Evolutionary conservation across 2,113 vertebrate genomes (phyloP).

Genomic region (Sinocyclocheilus anshuiensis): DNA sequence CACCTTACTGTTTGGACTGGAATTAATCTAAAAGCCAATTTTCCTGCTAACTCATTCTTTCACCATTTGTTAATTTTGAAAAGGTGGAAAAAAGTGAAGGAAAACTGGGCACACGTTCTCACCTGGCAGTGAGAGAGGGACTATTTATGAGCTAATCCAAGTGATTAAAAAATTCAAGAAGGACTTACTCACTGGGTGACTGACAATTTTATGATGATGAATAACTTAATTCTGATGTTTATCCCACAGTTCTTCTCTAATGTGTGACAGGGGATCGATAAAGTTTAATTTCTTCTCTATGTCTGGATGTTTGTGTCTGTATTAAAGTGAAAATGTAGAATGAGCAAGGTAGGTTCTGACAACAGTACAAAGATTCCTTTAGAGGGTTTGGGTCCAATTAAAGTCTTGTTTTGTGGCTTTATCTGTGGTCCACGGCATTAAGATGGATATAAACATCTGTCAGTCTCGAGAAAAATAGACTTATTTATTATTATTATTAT

Average conservation of each 20-base stretch:
- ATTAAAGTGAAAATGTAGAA: background rate
- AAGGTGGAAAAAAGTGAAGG: background rate
- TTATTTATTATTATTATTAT: too few species aligned
- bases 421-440: background rate
- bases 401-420: background rate
- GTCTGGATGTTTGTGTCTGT: background rate
- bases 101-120: conserved; percentile 19
- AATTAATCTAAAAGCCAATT: background rate
- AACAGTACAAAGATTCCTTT: background rate
- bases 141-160: conserved; percentile 31
- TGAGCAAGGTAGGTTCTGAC: background rate
- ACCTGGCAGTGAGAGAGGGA: conserved; percentile 26
- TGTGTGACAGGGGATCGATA: conserved; percentile 21
- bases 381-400: background rate
- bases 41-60: conserved; percentile 6
- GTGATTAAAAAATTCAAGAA: conserved; percentile 47
- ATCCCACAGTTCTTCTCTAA: background rate
- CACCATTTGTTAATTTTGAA: background rate
- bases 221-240: conserved; percentile 36
- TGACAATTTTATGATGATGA: conserved; percentile 26
- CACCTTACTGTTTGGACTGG: background rate
- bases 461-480: too few species aligned
- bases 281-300: background rate
- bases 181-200: conserved; percentile 2
- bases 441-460: background rate